Conservation (phyloP, 2,797 vertebrate species). For the Centropyge bicolor region DNA sequence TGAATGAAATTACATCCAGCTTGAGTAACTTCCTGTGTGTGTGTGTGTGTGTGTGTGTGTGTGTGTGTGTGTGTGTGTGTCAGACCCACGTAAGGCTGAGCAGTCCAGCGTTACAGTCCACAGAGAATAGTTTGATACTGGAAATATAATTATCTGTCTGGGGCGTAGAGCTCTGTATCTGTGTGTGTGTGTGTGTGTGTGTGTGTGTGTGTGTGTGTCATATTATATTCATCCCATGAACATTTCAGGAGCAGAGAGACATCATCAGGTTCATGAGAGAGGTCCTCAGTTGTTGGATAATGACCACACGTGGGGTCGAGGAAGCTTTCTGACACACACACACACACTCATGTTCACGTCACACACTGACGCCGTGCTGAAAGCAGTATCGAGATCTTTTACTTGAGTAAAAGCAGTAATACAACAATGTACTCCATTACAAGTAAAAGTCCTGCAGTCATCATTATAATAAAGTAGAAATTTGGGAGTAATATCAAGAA, state of each 20-base stretch:
- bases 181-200: slow-evolving; percentile 18
- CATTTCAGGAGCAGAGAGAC: not conserved
- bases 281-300: not conserved
- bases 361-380: not conserved
- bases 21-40: slow-evolving; percentile 54
- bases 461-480: too few relatives aligned
- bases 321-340: not conserved
- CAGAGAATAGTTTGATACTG: slow-evolving; percentile 49
- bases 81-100: slow-evolving; percentile 42
- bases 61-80: slow-evolving; percentile 33
- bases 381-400: too few relatives aligned
- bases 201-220: slow-evolving; percentile 8
- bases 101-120: slow-evolving; percentile 38
- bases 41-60: slow-evolving; percentile 38
- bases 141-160: slow-evolving; percentile 47
- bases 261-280: not conserved
- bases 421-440: too few relatives aligned
- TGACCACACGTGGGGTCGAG: not conserved
- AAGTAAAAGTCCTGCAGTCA: too few relatives aligned
- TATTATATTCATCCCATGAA: not conserved
- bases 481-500: not conserved
- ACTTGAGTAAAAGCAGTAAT: too few relatives aligned
- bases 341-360: not conserved
- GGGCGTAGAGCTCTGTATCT: not conserved
- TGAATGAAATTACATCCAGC: slow-evolving; percentile 61